Evolutionary conservation across 1,140 invertebrate genomes (phyloP), one percentile per base, ranked within the genome.

Genomic region (Maconellicoccus hirsutus): DNA sequence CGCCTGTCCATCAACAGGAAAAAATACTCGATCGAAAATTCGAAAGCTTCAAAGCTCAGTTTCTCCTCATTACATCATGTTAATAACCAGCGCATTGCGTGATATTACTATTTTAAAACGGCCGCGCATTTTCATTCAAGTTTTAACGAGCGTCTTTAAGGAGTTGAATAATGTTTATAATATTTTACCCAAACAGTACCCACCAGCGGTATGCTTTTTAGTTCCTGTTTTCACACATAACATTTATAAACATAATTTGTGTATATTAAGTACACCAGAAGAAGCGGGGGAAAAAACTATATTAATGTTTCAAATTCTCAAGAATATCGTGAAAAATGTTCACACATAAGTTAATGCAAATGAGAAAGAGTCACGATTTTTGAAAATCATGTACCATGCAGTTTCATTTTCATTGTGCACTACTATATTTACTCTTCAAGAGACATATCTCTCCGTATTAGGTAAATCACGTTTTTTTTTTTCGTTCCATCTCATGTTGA

Each of bases 321-420:
- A 52, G 42, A 52, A 52, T 52, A 52, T 52, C 42, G 42, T 52
- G 42, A 52, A 52, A 52, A 52, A 52, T 52, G 42, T 52, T 52
- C 42, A 19, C 42, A 19, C n/a, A 52, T 52, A 16, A 52, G 16
- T 19, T 52, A 52, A 52, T 52, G 42, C 42, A 52, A 52, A 52
- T 52, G 42, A 52, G 42, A 52, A 52, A 52, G 42, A 52, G 42
- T 52, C 42, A 52, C 42, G 42, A 52, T 52, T 52, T 52, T 52
- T 52, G 12, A 52, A 52, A 52, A 52, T 52, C 42, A 52, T 52
- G 42, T 52, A 52, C 42, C n/a, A 52, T 52, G 42, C 42, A 52
- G 42, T 52, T 52, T 52, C 42, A 19, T 52, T 52, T 52, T 52
- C 42, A 52, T 52, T 52, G 42, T 52, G 42, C 42, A 16, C 42